Base-by-base conservation (phyloP, 2,797 vertebrate genomes). In the Hapalemur alaotrensis region DNA sequence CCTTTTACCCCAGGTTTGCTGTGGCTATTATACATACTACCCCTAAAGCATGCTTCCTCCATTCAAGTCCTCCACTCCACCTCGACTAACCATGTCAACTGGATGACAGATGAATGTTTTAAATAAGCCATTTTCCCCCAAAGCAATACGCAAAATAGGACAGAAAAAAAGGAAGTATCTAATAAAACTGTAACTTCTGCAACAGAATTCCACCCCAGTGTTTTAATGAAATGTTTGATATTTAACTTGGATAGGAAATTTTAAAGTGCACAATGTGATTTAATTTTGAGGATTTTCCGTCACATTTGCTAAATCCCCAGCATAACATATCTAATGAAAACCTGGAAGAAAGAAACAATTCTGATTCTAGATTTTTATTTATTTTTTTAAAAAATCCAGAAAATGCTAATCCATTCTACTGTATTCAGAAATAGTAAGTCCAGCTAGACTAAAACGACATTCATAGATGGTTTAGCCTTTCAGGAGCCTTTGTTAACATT, bases 401-500 rank as follows among this genome's bases (percentile, higher is more conserved):
- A 97, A 96, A 95, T 88, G 59, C 32, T 80, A 85, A 95, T 92
- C 32, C 81, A 96, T 92, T 80, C 82, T 70, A 87, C 41, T 90
- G 50, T 93, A 69, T 85, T 91, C 88, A 95, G 89, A 96, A 97
- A 95, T 18, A 96, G n/a, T 96, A 96, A 84, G 89, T 46, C 50
- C 87, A 91, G 67, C 95, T 91, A 95, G 46, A 93, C 63, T 93
- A 93, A 92, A 89, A 97, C 96, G 81, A 93, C 65, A 89, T 92
- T 96, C 93, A 95, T 70, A 92, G 89, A 95, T 65, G 43, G 52
- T 20, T 94, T 59, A 93, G 91, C 48, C 41, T 95, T 75, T 95
- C 92, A 92, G 94, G 82, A 97, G 83, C 79, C 83, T 98, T 97
- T 97, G 96, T 96, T 96, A 93, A 72, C 86, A 93, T 79, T 85